phyloP scores from a whole-genome alignment of 2,113 vertebrate genomes.

The Alces alces region DNA sequence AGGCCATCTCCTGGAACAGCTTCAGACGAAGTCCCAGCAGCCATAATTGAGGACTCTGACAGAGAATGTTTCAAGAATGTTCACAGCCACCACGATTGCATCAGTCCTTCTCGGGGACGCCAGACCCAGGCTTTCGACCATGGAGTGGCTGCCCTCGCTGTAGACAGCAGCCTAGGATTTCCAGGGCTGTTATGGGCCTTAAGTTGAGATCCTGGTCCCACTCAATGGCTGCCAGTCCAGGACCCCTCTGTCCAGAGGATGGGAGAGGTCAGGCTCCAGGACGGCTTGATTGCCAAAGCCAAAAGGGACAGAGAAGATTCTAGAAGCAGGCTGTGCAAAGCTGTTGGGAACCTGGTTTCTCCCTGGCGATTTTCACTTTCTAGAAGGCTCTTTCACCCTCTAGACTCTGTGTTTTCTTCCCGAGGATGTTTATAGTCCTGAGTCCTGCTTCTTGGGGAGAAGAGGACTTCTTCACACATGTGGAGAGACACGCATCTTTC shows the following conservation, averaged over 20 bases:
- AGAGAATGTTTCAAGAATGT: slow-evolving; percentile 76
- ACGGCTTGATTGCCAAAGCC: no score
- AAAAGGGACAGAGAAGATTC: neutral
- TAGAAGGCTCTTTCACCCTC: neutral
- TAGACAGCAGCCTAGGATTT: slow-evolving; percentile 32
- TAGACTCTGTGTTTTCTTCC: neutral
- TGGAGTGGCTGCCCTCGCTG: neutral
- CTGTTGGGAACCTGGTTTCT: neutral
- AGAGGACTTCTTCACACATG: neutral
- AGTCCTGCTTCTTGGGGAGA: neutral
- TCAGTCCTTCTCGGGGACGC: slow-evolving; percentile 71
- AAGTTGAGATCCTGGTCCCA: neutral
- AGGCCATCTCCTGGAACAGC: slow-evolving; percentile 80
- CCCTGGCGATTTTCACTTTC: neutral
- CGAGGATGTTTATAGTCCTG: neutral
- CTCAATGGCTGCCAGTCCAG: no score
- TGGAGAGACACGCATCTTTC: fast-evolving
- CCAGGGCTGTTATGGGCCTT: neutral
- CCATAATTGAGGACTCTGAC: slow-evolving; percentile 78
- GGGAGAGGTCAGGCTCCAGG: neutral
- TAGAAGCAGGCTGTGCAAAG: neutral
- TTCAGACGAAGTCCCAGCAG: slow-evolving; percentile 79
- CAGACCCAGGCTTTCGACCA: fast-evolving
- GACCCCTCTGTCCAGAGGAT: neutral
- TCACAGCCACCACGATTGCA: slow-evolving; percentile 76